These are phyloP conservation scores for Syritta pipiens DNA, from an alignment of 2,888 invertebrate genomes.

Conservation along the genomic window DNA sequence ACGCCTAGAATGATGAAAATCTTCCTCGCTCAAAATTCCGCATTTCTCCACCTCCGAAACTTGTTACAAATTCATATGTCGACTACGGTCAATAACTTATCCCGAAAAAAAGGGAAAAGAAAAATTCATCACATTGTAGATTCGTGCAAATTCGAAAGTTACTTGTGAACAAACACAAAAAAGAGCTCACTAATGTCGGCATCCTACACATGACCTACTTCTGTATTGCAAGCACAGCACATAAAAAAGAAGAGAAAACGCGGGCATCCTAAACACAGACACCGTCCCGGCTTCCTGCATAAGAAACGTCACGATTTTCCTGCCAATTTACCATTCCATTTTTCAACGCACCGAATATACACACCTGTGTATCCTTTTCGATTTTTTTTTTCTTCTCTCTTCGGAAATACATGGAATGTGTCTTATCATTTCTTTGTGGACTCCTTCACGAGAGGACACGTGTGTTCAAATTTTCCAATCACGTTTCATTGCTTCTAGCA, in stretches of 20 bases:
- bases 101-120: background rate
- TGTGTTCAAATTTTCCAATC: constrained; percentile 7
- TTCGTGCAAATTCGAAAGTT: constrained; percentile 4
- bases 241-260: background rate
- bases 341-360: background rate
- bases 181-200: background rate
- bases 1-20: background rate
- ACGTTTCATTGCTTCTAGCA: constrained; percentile 11
- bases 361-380: constrained; percentile 26
- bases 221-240: constrained; percentile 17
- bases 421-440: background rate
- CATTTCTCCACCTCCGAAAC: background rate
- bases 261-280: background rate
- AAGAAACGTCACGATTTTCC: constrained; percentile 41
- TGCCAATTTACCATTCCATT: constrained; percentile 22
- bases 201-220: constrained; percentile 10
- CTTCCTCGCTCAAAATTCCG: background rate
- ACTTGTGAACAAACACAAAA: constrained; percentile 12
- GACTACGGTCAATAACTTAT: constrained; percentile 29
- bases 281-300: constrained; percentile 5
- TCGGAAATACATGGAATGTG: background rate
- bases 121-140: constrained; percentile 1
- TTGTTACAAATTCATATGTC: constrained; percentile 36
- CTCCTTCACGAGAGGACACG: background rate
- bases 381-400: background rate